Evolutionary conservation across 2,113 vertebrate genomes (phyloP), one percentile per base, ranked within the genome.

Genomic region (Cyrtonyx montezumae): DNA sequence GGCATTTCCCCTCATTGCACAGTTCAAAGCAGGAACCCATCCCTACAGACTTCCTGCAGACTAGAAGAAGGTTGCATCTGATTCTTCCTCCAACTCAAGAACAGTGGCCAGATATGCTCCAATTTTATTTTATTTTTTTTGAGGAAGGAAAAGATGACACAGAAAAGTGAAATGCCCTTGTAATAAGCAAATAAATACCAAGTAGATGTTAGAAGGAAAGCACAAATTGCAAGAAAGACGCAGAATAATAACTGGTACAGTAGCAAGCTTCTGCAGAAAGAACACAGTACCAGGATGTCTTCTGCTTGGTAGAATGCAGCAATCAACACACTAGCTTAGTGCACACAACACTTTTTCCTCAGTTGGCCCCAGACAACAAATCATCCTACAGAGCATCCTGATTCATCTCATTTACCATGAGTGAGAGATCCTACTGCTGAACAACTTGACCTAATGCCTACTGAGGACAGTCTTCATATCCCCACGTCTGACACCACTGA

Each of bases 1-100:
- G 85, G 91, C 71, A 95, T 94, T 96, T 96, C 95, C 96, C 71
- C 37, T 92, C 16, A 7, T 65, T 40, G 61, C 19, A 70, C 77
- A 40, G 75, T 78, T 78, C 56, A 80, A 77, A 69, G 43, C 36
- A 51, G 51, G 71, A 77, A 65, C 51, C 85, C 43, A 40, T 88
- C 59, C 82, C 82, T 79, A 4, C 28, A 82, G 81, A 78, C 63
- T 91, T 91, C 87, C 84, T 90, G 79, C 8, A 53, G 26, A 40
- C 51, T 43, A 17, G 14, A 46, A 88, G 43, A 23, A 74, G 11
- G 3, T 2, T 18, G 20, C 53, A 53, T 43, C 61, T 8, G 6
- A 4, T 88, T 78, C 74, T 16, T 48, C 20, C 43, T 87, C 55
- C 68, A 56, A 9, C 61, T 62, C 48, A 48, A 22, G 8, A 84